Conservation (phyloP, 2,797 vertebrate genomes). For the Apogon talboti region DNA sequence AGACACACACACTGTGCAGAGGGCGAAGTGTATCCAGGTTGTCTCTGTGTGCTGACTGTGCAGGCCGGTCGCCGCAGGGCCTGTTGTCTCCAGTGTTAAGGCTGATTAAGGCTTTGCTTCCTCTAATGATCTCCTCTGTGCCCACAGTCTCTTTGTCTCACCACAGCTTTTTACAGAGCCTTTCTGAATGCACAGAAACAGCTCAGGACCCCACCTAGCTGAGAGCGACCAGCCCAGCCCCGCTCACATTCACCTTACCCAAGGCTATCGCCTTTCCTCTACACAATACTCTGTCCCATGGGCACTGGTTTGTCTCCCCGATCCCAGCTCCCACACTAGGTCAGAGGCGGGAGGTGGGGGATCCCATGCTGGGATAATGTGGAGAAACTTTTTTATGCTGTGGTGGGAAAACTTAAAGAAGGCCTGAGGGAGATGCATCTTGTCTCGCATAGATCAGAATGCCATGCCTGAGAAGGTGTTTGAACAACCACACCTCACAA, state of each 20-base stretch:
- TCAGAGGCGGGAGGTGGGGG: constrained; percentile 36
- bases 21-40: constrained; percentile 35
- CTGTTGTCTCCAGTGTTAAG: constrained; percentile 51
- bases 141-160: constrained; percentile 65
- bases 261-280: constrained; percentile 80
- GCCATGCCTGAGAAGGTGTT: constrained; percentile 22
- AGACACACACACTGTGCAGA: constrained; percentile 6
- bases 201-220: constrained; percentile 71
- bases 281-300: constrained; percentile 66
- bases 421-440: constrained; percentile 28
- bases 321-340: constrained; percentile 51
- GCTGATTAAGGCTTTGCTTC: constrained; percentile 65
- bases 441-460: constrained; percentile 30
- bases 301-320: constrained; percentile 54
- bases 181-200: constrained; percentile 59
- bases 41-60: constrained; percentile 40
- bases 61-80: constrained; percentile 56
- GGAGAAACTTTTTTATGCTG: constrained; percentile 29
- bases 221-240: constrained; percentile 55
- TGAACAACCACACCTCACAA: constrained; percentile 34
- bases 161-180: constrained; percentile 41
- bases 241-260: constrained; percentile 76
- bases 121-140: constrained; percentile 57
- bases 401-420: constrained; percentile 56
- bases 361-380: constrained; percentile 34